phyloP scores from a whole-genome alignment of 1,140 invertebrate species.

The Lasioglossum baleicum region DNA sequence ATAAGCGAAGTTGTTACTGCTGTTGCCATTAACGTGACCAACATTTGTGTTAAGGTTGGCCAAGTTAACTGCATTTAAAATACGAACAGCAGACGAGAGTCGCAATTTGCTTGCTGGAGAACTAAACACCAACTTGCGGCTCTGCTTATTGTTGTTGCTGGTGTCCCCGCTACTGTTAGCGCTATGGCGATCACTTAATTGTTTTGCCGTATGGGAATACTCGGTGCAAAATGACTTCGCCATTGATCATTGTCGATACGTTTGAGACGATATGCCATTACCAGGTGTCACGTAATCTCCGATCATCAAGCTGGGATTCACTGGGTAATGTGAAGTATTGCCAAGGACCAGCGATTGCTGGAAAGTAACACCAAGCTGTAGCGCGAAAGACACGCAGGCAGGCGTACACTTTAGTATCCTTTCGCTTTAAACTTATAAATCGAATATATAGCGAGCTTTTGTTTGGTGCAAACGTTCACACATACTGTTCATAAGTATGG shows the following conservation, averaged over 20 bases:
- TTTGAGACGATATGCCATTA: constrained; percentile 79
- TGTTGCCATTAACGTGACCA: too few relatives aligned
- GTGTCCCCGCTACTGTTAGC: constrained; percentile 36
- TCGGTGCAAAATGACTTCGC: constrained; percentile 64
- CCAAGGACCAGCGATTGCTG: constrained; percentile 83
- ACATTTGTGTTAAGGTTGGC: constrained; percentile 44
- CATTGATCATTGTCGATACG: constrained; percentile 79
- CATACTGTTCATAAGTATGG: too few relatives aligned
- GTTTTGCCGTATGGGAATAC: constrained; percentile 65
- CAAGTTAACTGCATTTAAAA: constrained; percentile 61
- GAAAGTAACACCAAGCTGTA: constrained; percentile 80
- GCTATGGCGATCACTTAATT: constrained; percentile 52
- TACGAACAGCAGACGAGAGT: constrained; percentile 67
- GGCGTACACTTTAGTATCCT: constrained; percentile 74
- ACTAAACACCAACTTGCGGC: constrained; percentile 70
- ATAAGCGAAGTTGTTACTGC: constrained; percentile 26
- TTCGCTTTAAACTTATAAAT: constrained; percentile 48
- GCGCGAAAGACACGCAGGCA: constrained; percentile 77
- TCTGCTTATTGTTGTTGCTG: constrained; percentile 62
- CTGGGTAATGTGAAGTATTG: constrained; percentile 84
- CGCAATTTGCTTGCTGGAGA: constrained; percentile 71
- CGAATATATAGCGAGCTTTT: constrained; percentile 40
- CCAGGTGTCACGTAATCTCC: constrained; percentile 87
- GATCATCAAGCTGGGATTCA: constrained; percentile 89
- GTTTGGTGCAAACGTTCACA: not conserved